phyloP scores from a whole-genome alignment of 92 coral and sea anemone genomes.

The Bergia puertoricense region DNA sequence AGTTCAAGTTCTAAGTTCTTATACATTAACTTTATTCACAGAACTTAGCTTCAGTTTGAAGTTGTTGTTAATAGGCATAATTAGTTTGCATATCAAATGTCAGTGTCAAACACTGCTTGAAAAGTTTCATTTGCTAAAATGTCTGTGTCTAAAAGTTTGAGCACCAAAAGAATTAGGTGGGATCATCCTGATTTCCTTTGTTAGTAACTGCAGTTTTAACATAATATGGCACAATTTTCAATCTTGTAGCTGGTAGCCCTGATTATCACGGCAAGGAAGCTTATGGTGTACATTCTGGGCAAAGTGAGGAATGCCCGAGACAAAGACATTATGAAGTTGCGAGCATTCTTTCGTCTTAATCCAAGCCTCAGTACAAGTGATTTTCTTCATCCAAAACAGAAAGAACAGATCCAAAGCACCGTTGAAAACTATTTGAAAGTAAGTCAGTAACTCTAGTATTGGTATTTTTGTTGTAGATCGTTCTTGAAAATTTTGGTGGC shows the following conservation, averaged over 20 bases:
- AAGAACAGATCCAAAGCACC: background rate
- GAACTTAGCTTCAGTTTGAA: too few species aligned
- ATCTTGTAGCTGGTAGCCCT: background rate
- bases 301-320: background rate
- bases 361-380: slow-evolving; percentile 27
- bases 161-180: background rate
- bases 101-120: too few species aligned
- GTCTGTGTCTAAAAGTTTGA: too few species aligned
- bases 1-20: too few species aligned
- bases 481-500: too few species aligned
- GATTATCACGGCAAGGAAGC: slow-evolving; percentile 24
- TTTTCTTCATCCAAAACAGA: background rate
- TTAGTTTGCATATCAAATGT: too few species aligned
- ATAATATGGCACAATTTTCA: too few species aligned
- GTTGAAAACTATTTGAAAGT: slow-evolving; percentile 21
- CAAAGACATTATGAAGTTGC: slow-evolving; percentile 9
- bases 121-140: too few species aligned
- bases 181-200: background rate
- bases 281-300: slow-evolving; percentile 27
- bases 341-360: slow-evolving; percentile 14
- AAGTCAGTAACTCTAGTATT: background rate
- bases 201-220: too few species aligned
- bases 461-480: too few species aligned
- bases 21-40: too few species aligned
- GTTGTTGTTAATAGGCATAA: too few species aligned